A percentile compares a stretch with the other conserved stretches of the same genome.
Evolutionary conservation across 2,113 vertebrate genomes (phyloP).

Genomic region (Chaetura pelagica): DNA sequence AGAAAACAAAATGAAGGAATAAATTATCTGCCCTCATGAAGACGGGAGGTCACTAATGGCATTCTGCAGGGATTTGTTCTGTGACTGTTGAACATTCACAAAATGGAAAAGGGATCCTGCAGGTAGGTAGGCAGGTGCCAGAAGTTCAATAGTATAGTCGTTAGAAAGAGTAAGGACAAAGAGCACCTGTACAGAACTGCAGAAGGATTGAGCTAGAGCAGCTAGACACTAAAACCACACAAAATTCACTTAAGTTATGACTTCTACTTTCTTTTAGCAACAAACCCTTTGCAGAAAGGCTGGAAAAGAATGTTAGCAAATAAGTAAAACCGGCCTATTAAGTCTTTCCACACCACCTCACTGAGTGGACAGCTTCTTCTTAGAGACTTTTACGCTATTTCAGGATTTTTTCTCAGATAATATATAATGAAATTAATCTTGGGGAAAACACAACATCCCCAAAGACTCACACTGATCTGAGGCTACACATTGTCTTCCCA

Average conservation of each 20-base stretch:
- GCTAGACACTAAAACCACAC: background rate
- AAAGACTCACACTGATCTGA: background rate
- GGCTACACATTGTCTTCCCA: background rate
- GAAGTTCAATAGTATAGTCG: background rate
- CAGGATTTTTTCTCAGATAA: background rate
- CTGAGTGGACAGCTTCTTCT: background rate
- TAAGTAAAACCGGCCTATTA: background rate
- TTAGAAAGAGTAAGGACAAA: background rate
- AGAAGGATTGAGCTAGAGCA: background rate
- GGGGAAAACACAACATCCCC: background rate
- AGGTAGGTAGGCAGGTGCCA: background rate
- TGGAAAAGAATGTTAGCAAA: background rate
- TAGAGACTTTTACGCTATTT: background rate
- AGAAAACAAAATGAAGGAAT: background rate
- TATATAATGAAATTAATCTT: background rate
- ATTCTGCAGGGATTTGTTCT: background rate
- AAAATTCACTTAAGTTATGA: background rate
- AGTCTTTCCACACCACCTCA: background rate
- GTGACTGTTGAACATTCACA: background rate
- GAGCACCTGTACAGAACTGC: background rate
- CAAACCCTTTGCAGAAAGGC: background rate
- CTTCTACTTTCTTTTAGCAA: background rate
- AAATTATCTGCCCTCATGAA: background rate
- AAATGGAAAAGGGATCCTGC: background rate
- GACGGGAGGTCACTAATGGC: background rate